These are phyloP conservation scores for Podotricha telesiphe DNA, from an alignment of 2,888 invertebrate species.

Conservation along the genomic window DNA sequence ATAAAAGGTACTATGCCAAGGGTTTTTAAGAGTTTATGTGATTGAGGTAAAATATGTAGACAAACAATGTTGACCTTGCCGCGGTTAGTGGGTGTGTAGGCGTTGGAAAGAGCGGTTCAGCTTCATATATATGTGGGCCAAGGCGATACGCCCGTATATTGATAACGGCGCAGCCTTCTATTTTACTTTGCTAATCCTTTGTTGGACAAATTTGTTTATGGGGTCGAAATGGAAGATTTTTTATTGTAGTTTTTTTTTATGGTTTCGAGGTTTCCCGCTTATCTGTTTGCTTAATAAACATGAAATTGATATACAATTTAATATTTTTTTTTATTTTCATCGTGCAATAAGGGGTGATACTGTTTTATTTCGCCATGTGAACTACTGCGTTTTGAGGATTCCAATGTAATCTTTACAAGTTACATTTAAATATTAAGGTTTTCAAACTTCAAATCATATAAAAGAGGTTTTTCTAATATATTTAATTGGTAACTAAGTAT, in stretches of 20 bases:
- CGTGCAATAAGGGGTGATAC: no score
- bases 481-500: no score
- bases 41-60: slow-evolving; percentile 46
- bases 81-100: slow-evolving; percentile 50
- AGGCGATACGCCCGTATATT: slow-evolving; percentile 75
- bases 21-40: slow-evolving; percentile 43
- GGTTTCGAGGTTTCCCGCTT: slow-evolving; percentile 5
- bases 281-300: slow-evolving; percentile 6
- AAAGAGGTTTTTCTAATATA: no score
- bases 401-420: no score
- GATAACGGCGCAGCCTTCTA: slow-evolving; percentile 71
- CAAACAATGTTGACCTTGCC: slow-evolving; percentile 67
- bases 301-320: not conserved
- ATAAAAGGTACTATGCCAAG: slow-evolving; percentile 35
- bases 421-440: no score
- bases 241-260: slow-evolving; percentile 2
- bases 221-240: slow-evolving; percentile 28
- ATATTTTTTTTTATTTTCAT: not conserved
- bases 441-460: not conserved
- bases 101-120: slow-evolving; percentile 60
- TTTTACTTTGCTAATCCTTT: slow-evolving; percentile 35
- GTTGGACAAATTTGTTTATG: slow-evolving; percentile 23
- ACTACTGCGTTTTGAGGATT: not conserved
- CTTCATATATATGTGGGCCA: slow-evolving; percentile 64
- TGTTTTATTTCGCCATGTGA: no score